A percentile compares a stretch with the other conserved stretches of the same genome.
phyloP scores from a whole-genome alignment of 1,140 invertebrate species.

The Magallana gigas region DNA sequence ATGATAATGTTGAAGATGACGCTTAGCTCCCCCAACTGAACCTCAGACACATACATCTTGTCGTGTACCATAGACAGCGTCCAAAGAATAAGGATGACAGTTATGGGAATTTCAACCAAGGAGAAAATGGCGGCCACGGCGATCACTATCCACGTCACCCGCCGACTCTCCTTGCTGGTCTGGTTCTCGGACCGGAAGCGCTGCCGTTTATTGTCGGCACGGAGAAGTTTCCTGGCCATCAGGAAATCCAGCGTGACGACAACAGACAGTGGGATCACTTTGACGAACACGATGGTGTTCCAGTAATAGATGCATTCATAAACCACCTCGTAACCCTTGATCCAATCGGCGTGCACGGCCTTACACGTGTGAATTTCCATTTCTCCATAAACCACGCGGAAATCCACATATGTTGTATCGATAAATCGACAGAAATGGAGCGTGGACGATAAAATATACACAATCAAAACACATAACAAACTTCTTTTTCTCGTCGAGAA shows the following conservation, averaged over 20 bases:
- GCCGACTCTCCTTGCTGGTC: slow-evolving; percentile 36
- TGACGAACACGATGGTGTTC: slow-evolving; percentile 45
- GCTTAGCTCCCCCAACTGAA: slow-evolving; percentile 25
- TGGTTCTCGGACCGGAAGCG: slow-evolving; percentile 21
- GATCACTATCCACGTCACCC: slow-evolving; percentile 49
- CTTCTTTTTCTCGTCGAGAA: slow-evolving; percentile 48
- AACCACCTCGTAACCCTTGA: neutral
- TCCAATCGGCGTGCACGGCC: slow-evolving; percentile 47
- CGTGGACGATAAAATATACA: slow-evolving; percentile 30
- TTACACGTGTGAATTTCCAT: slow-evolving; percentile 44
- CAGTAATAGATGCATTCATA: slow-evolving; percentile 58
- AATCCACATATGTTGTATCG: slow-evolving; percentile 47
- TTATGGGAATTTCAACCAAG: slow-evolving; percentile 48
- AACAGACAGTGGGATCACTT: slow-evolving; percentile 34
- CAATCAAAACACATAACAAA: slow-evolving; percentile 13
- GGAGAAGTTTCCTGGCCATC: slow-evolving; percentile 45
- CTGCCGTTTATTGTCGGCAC: slow-evolving; percentile 36
- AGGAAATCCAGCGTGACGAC: slow-evolving; percentile 43
- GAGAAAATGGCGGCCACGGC: slow-evolving; percentile 39
- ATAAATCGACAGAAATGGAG: slow-evolving; percentile 55
- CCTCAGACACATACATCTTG: slow-evolving; percentile 46
- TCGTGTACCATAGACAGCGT: slow-evolving; percentile 49
- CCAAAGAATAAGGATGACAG: slow-evolving; percentile 46
- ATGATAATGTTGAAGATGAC: slow-evolving; percentile 45
- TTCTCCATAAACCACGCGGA: neutral